phyloP scores from a whole-genome alignment of 2,113 vertebrate genomes.

The Solea solea region DNA sequence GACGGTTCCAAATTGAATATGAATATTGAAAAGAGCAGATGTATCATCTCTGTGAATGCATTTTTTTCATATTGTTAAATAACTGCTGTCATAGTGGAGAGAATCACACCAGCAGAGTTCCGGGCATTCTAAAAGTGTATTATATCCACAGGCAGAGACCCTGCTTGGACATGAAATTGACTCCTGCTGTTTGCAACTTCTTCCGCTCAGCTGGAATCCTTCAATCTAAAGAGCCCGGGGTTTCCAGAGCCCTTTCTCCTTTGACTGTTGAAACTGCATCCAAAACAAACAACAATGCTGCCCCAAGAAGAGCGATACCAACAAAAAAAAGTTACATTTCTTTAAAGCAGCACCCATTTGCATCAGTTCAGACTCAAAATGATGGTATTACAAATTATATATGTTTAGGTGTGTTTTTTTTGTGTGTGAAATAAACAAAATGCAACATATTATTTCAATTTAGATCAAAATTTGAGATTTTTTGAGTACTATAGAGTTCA shows the following conservation, averaged over 20 bases:
- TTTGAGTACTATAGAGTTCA: background rate
- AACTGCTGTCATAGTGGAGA: slow-evolving; percentile 30
- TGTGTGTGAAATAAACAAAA: background rate
- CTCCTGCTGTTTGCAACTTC: slow-evolving; percentile 71
- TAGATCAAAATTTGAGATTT: background rate
- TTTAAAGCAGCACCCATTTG: slow-evolving; percentile 48
- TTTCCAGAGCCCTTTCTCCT: slow-evolving; percentile 55
- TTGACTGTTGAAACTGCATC: slow-evolving; percentile 34
- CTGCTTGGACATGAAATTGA: slow-evolving; percentile 72
- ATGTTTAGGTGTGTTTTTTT: background rate
- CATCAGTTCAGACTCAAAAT: slow-evolving; percentile 33
- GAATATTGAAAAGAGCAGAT: no score
- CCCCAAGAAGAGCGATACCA: slow-evolving; percentile 25
- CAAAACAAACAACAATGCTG: slow-evolving; percentile 48
- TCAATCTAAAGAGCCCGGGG: slow-evolving; percentile 66
- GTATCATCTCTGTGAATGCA: no score
- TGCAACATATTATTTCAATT: slow-evolving; percentile 19
- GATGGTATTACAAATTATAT: background rate
- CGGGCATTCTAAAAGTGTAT: slow-evolving; percentile 60
- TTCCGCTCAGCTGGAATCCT: slow-evolving; percentile 69
- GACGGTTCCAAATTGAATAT: no score
- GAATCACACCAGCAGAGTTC: slow-evolving; percentile 58
- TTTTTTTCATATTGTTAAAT: background rate
- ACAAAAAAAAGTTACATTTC: slow-evolving; percentile 27
- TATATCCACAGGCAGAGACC: slow-evolving; percentile 62